These are phyloP conservation scores for Danio tinwini DNA, from an alignment of 2,797 vertebrate genomes.

Conservation along the genomic window DNA sequence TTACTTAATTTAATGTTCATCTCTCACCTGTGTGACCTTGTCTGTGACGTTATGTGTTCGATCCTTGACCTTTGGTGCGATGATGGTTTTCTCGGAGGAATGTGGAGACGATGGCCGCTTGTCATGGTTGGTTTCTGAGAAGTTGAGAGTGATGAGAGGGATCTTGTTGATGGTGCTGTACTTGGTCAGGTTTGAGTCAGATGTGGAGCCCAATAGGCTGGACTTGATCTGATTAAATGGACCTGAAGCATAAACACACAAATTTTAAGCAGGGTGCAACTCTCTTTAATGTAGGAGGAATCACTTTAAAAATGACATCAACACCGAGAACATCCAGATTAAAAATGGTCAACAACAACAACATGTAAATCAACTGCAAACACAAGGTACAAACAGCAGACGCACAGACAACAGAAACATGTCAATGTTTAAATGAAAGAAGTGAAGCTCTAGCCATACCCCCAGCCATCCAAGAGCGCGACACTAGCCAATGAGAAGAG, in stretches of 20 bases:
- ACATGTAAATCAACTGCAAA: conserved; percentile 13
- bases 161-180: conserved; percentile 99
- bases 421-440: conserved; percentile 62
- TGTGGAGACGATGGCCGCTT: conserved; percentile 93
- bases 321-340: conserved; percentile 8
- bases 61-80: conserved; percentile 97
- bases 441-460: conserved; percentile 93
- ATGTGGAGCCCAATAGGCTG: conserved; percentile 96
- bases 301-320: not conserved
- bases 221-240: conserved; percentile 98
- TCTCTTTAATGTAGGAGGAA: not conserved
- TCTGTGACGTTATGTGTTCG: conserved; percentile 97
- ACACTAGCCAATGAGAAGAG: conserved; percentile 76
- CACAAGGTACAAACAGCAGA: conserved; percentile 39
- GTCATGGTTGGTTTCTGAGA: conserved; percentile 94
- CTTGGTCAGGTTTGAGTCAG: conserved; percentile 97
- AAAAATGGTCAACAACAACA: conserved; percentile 10
- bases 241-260: conserved; percentile 73
- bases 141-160: conserved; percentile 97
- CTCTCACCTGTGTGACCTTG: conserved; percentile 97
- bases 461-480: conserved; percentile 85
- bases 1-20: not conserved
- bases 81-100: conserved; percentile 96
- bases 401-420: conserved; percentile 48
- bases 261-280: not conserved